phyloP scores from a whole-genome alignment of 2,797 vertebrate species.

The Chiroxiphia lanceolata region DNA sequence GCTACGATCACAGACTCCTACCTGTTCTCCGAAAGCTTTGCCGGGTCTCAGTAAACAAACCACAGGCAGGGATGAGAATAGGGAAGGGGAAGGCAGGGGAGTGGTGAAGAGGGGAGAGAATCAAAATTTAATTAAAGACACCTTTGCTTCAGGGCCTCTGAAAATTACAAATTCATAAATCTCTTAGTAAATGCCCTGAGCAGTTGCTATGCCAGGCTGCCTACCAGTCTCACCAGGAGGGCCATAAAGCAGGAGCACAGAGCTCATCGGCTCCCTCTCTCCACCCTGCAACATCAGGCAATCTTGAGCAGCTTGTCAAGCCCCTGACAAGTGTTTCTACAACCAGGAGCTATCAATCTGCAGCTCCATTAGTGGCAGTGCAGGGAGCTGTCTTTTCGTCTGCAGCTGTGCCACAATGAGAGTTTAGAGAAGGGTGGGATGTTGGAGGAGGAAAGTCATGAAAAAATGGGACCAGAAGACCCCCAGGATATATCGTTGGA shows the following conservation, averaged over 20 bases:
- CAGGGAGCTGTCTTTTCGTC: not conserved
- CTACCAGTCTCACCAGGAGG: conserved; percentile 39
- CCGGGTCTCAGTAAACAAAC: conserved; percentile 50
- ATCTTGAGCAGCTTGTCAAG: conserved; percentile 58
- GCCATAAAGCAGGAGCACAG: not conserved
- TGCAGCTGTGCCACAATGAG: not conserved
- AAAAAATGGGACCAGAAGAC: not conserved
- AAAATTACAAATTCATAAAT: conserved; percentile 69
- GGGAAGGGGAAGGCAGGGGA: not conserved
- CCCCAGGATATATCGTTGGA: not conserved
- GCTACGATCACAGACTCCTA: conserved; percentile 25
- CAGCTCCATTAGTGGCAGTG: not conserved
- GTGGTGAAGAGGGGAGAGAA: not conserved
- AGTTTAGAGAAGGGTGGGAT: not conserved
- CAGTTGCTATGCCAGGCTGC: not conserved
- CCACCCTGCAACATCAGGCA: conserved; percentile 28
- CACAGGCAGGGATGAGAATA: not conserved
- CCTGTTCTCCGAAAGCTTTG: conserved; percentile 39
- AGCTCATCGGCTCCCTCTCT: not conserved
- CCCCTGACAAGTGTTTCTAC: conserved; percentile 29
- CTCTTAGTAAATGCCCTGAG: conserved; percentile 48
- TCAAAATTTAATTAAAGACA: conserved; percentile 63
- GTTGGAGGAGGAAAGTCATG: not conserved
- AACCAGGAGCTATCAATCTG: conserved; percentile 53
- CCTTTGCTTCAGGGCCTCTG: conserved; percentile 49